A percentile compares a stretch with the other conserved stretches of the same genome.
phyloP scores from a whole-genome alignment of 2,888 invertebrate species.

The Agrotis ipsilon region DNA sequence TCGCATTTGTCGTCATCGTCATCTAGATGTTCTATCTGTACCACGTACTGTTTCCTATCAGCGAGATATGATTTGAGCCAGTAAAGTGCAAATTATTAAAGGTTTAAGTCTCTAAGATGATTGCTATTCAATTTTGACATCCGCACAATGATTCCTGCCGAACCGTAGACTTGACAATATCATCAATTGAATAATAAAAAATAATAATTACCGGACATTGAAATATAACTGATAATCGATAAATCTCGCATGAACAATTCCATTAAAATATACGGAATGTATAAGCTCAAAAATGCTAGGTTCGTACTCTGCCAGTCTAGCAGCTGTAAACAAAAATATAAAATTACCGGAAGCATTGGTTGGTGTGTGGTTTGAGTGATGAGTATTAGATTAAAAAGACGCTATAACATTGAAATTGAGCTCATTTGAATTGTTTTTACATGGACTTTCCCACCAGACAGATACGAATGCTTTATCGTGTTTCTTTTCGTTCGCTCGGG shows the following conservation, averaged over 20 bases:
- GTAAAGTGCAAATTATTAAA: too few species aligned
- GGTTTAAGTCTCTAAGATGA: too few species aligned
- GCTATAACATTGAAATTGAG: too few species aligned
- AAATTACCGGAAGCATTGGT: background rate
- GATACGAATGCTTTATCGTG: too few species aligned
- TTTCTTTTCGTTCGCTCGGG: too few species aligned
- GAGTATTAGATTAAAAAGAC: too few species aligned
- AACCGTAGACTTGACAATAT: background rate
- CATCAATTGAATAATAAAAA: slow-evolving; percentile 12
- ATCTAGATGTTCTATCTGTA: too few species aligned
- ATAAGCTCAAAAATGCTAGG: slow-evolving; percentile 67
- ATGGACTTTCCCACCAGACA: too few species aligned
- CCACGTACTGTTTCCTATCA: too few species aligned
- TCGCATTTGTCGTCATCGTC: too few species aligned
- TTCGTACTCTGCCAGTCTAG: slow-evolving; percentile 74
- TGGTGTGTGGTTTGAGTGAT: background rate
- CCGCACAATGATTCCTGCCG: background rate
- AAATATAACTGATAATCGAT: slow-evolving; percentile 77
- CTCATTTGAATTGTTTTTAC: too few species aligned
- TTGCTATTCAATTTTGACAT: background rate
- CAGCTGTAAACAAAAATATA: slow-evolving; percentile 67
- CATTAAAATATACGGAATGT: slow-evolving; percentile 76
- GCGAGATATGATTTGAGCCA: too few species aligned
- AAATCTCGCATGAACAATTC: slow-evolving; percentile 76
- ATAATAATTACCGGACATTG: slow-evolving; percentile 72